phyloP scores from a whole-genome alignment of 2,797 vertebrate genomes.

The Acipenser transmontanus region DNA sequence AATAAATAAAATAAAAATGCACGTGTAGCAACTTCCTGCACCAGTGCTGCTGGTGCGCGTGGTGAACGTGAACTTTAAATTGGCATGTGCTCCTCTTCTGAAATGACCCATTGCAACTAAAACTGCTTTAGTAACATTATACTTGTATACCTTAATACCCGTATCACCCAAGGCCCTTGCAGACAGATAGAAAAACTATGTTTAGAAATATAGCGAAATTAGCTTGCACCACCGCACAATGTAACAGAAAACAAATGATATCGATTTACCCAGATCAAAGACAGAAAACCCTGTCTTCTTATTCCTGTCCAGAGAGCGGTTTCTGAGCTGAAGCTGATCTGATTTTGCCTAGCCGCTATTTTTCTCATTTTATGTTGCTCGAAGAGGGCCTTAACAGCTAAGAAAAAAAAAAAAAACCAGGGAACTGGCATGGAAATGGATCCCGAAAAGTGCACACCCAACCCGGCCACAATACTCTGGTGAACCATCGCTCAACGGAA shows the following conservation, averaged over 20 bases:
- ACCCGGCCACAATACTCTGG: constrained; percentile 16
- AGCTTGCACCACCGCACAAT: not conserved
- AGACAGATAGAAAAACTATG: too few relatives aligned
- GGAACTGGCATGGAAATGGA: constrained; percentile 36
- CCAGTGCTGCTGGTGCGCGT: constrained; percentile 17
- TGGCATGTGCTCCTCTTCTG: constrained; percentile 22
- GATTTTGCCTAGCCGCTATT: constrained; percentile 1
- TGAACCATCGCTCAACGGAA: not conserved
- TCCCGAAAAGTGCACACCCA: constrained; percentile 28
- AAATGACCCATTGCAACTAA: not conserved
- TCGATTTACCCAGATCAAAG: constrained; percentile 9
- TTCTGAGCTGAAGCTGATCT: constrained; percentile 7
- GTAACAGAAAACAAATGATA: not conserved
- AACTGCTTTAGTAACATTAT: not conserved
- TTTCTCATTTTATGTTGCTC: constrained; percentile 32
- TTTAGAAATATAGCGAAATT: not conserved
- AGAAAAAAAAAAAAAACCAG: constrained; percentile 29
- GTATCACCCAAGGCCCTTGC: too few relatives aligned
- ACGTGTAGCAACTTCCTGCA: constrained; percentile 24
- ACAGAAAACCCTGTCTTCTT: not conserved
- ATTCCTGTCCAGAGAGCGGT: not conserved
- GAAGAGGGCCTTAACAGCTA: constrained; percentile 40
- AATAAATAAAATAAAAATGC: not conserved
- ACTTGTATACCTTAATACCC: not conserved
- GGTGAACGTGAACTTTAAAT: constrained; percentile 31